Percentiles rank a stretch among this genome's conserved stretches.
Evolutionary conservation across 2,113 vertebrate genomes (phyloP).

Genomic region (Meles meles): DNA sequence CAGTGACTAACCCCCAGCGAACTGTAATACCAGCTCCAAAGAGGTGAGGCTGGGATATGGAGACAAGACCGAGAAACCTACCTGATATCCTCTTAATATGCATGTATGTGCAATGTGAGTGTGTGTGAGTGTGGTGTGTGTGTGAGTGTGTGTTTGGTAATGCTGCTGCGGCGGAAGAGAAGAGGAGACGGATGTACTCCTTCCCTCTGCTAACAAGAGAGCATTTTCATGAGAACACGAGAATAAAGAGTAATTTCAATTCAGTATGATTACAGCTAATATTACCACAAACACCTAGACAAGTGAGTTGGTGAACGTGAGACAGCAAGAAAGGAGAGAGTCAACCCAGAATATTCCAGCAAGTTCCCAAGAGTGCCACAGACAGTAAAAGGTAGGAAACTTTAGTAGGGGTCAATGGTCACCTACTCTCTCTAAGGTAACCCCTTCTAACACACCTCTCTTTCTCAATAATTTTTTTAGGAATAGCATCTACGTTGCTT

Average conservation of each 20-base stretch:
- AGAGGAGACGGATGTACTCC: not conserved
- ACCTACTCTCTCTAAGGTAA: not conserved
- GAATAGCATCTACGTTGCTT: not conserved
- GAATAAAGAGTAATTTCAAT: not conserved
- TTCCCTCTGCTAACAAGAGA: not conserved
- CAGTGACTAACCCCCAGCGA: too few relatives aligned
- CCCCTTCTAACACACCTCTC: too few relatives aligned
- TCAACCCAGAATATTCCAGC: not conserved
- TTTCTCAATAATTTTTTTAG: not conserved
- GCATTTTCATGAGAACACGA: not conserved
- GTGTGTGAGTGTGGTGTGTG: not conserved
- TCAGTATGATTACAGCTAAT: not conserved
- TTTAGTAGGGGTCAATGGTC: not conserved
- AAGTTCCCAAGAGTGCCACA: not conserved
- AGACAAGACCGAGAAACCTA: not conserved
- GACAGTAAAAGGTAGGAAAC: not conserved
- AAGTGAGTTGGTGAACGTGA: too few relatives aligned
- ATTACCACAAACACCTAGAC: not conserved
- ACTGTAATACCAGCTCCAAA: accelerated
- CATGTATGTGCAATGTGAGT: accelerated
- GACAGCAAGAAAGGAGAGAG: not conserved
- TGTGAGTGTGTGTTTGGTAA: too few relatives aligned
- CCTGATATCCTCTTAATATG: not conserved
- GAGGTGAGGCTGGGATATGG: accelerated
- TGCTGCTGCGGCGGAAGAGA: not conserved